Conservation (phyloP, 2,113 vertebrate species). For the Pyrgilauda ruficollis region DNA sequence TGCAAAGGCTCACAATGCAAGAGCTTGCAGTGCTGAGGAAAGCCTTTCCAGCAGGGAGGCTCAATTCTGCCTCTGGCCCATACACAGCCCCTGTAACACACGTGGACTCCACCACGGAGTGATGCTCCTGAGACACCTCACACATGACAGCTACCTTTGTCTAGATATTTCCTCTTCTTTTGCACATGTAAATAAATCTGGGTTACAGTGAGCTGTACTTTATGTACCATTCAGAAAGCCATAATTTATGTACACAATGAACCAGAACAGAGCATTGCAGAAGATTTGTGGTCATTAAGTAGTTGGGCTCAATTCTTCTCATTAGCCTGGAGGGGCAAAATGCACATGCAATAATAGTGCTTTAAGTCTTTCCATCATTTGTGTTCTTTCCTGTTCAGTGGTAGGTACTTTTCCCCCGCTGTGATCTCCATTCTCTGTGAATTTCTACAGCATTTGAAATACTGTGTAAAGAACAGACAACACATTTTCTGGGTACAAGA, state of each 20-base stretch:
- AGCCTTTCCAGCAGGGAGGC: neutral
- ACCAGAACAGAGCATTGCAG: neutral
- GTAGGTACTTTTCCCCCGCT: neutral
- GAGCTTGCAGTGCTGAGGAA: neutral
- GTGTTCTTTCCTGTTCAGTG: neutral
- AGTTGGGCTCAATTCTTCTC: neutral
- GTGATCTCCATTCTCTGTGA: neutral
- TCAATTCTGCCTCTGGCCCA: neutral
- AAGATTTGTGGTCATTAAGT: neutral
- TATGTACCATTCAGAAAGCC: neutral
- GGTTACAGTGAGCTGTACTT: neutral
- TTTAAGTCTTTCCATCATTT: neutral
- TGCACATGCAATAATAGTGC: neutral
- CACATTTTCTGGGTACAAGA: neutral
- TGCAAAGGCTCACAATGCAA: neutral
- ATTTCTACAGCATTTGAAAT: slow-evolving; percentile 14
- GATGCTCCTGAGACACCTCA: neutral
- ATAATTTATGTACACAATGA: neutral
- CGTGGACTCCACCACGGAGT: accelerated
- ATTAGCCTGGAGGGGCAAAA: neutral
- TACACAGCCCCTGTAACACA: neutral
- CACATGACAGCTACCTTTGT: neutral
- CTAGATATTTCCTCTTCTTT: neutral
- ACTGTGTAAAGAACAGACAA: neutral
- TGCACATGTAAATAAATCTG: neutral